Percentiles rank a stretch among this genome's conserved stretches.
phyloP scores from a whole-genome alignment of 2,797 vertebrate species.

The Sebastes vulpes region DNA sequence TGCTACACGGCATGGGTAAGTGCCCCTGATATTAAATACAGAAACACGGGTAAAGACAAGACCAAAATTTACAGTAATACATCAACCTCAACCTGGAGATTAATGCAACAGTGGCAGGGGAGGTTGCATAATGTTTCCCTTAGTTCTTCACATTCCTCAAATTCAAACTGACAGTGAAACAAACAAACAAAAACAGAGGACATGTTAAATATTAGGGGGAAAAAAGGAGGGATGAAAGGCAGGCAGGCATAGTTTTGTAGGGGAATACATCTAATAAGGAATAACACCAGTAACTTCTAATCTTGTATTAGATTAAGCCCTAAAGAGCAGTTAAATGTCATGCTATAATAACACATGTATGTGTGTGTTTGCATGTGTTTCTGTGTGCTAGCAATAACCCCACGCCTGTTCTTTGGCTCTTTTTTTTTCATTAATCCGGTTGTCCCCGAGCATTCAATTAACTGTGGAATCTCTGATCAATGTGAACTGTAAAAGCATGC shows the following conservation, averaged over 20 bases:
- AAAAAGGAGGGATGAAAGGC: not conserved
- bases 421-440: slow-evolving; percentile 45
- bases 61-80: slow-evolving; percentile 36
- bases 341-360: not conserved
- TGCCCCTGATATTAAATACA: slow-evolving; percentile 39
- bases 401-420: slow-evolving; percentile 33
- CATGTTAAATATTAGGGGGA: slow-evolving; percentile 14
- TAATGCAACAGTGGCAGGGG: slow-evolving; percentile 13
- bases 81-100: slow-evolving; percentile 52
- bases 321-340: slow-evolving; percentile 19
- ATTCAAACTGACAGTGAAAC: slow-evolving; percentile 21
- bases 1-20: slow-evolving; percentile 20
- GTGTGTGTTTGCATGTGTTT: slow-evolving; percentile 2
- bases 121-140: slow-evolving; percentile 37
- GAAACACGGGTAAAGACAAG: slow-evolving; percentile 22
- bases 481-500: slow-evolving; percentile 70
- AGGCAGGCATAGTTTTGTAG: slow-evolving; percentile 1
- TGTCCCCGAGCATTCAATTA: slow-evolving; percentile 78
- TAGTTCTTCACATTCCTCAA: slow-evolving; percentile 20
- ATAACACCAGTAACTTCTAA: slow-evolving; percentile 1
- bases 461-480: slow-evolving; percentile 69
- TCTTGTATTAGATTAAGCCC: slow-evolving; percentile 24
- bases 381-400: slow-evolving; percentile 11
- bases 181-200: slow-evolving; percentile 4
- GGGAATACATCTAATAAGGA: slow-evolving; percentile 2